Percentiles rank a stretch among this genome's conserved stretches.
phyloP scores from a whole-genome alignment of 2,888 invertebrate species.

The Busseola fusca region DNA sequence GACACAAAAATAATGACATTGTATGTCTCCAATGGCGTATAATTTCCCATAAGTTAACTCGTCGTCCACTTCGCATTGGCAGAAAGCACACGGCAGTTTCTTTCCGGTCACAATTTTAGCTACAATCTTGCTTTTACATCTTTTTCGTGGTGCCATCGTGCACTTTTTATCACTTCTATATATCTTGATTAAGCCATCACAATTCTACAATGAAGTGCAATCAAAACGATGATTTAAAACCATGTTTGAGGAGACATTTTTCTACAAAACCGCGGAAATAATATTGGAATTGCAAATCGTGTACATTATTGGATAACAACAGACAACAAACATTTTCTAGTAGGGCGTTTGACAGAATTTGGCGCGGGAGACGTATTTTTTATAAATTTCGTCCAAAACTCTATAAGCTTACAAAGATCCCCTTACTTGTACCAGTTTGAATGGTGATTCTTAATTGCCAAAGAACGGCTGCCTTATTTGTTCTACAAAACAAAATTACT shows the following conservation, averaged over 20 bases:
- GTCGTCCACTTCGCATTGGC: slow-evolving; percentile 84
- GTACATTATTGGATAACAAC: slow-evolving; percentile 11
- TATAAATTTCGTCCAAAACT: slow-evolving; percentile 43
- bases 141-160: slow-evolving; percentile 64
- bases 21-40: slow-evolving; percentile 87
- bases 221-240: neutral
- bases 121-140: slow-evolving; percentile 52
- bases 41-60: slow-evolving; percentile 89
- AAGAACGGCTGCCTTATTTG: neutral
- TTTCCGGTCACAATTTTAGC: slow-evolving; percentile 76
- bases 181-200: slow-evolving; percentile 1
- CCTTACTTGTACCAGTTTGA: neutral
- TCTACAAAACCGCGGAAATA: neutral
- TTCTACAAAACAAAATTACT: no score
- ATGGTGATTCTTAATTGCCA: neutral
- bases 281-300: slow-evolving; percentile 11
- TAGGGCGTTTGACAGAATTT: slow-evolving; percentile 57
- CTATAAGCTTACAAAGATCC: no score
- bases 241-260: neutral
- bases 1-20: slow-evolving; percentile 93
- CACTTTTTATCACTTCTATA: neutral
- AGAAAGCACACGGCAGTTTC: slow-evolving; percentile 86
- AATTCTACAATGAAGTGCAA: neutral
- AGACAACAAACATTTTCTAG: slow-evolving; percentile 39
- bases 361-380: slow-evolving; percentile 67